Base-by-base conservation (phyloP, 2,888 invertebrate species). In the Noctua janthina region DNA sequence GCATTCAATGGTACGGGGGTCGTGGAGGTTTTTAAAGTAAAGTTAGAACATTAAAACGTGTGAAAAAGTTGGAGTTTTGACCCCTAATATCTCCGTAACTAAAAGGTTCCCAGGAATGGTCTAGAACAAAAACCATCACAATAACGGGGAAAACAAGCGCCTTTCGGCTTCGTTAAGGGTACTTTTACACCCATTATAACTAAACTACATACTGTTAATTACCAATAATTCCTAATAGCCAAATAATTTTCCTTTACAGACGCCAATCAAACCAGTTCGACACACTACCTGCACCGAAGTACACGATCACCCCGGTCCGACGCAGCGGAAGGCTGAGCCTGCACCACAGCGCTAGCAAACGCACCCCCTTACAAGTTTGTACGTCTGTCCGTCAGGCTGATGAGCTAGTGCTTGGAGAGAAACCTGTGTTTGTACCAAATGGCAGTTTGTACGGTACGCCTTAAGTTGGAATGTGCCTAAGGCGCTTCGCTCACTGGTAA, bases 221-320 rank as follows among this genome's bases (percentile, higher is more conserved):
- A n/a, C n/a, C n/a, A n/a, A n/a, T n/a, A 35, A 7, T 7, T 43
- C 6, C 43, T 73, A 76, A 77, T 2, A 43, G 7, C 17, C 2
- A 4, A 2, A 39, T 75, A 68, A 78, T 76, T 75, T 35, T 64
- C 7, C 11, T 20, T 91, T 89, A 0, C 91, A 94, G 94, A 7
- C 92, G 93, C 2, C 90, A 93, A 72, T 93, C 94, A 0, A 90
- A 85, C 35, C 86, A 88, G 2, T 69, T 51, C 8, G 89, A 87
- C 13, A 15, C 67, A n/a, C 7, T 7, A 3, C 6, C 67, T 1
- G 73, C 78, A 0, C 91, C 93, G 0, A 93, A 92, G 81, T 94
- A 94, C 86, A 94, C 95, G 3, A 96, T 96, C 66, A 97, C 97
- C 0, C 97, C 97, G 0, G 97, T 97, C 0, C 92, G 97, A 0